A percentile compares a stretch with the other conserved stretches of the same genome.
Conservation (phyloP, 1,140 invertebrate genomes). For the Camponotus floridanus region DNA sequence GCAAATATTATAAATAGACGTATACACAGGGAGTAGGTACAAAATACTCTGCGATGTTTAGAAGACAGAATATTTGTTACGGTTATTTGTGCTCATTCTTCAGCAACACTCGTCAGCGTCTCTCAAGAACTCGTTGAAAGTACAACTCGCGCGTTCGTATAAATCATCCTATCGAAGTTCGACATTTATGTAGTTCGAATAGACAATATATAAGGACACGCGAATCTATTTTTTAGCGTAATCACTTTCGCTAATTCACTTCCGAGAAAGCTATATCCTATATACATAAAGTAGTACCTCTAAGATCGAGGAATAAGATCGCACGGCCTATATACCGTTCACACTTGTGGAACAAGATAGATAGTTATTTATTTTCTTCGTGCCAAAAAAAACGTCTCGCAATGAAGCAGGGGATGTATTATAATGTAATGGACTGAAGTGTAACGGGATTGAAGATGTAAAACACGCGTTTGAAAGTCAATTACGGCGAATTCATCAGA, state of each 20-base stretch:
- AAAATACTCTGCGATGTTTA: constrained; percentile 42
- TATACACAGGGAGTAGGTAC: constrained; percentile 50
- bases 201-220: constrained; percentile 39
- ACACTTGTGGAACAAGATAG: constrained; percentile 33
- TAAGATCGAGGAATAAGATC: constrained; percentile 37
- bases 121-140: constrained; percentile 51
- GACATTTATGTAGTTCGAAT: constrained; percentile 11
- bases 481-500: constrained; percentile 28
- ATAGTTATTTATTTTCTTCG: constrained; percentile 57
- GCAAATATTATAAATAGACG: constrained; percentile 33
- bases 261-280: constrained; percentile 7
- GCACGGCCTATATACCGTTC: constrained; percentile 46
- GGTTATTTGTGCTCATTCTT: constrained; percentile 31
- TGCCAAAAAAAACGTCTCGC: constrained; percentile 26
- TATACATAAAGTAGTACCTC: constrained; percentile 18
- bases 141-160: constrained; percentile 45
- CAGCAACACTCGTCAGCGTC: not conserved
- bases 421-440: not conserved
- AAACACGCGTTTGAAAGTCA: constrained; percentile 39
- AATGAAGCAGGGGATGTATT: not conserved
- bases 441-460: constrained; percentile 7
- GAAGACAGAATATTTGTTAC: constrained; percentile 38
- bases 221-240: constrained; percentile 52
- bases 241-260: constrained; percentile 25
- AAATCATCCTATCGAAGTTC: constrained; percentile 12